Percentiles rank a stretch among this genome's conserved stretches.
These are phyloP conservation scores for Bothrops jararaca DNA, from an alignment of 2,113 vertebrate genomes.

Conservation along the genomic window DNA sequence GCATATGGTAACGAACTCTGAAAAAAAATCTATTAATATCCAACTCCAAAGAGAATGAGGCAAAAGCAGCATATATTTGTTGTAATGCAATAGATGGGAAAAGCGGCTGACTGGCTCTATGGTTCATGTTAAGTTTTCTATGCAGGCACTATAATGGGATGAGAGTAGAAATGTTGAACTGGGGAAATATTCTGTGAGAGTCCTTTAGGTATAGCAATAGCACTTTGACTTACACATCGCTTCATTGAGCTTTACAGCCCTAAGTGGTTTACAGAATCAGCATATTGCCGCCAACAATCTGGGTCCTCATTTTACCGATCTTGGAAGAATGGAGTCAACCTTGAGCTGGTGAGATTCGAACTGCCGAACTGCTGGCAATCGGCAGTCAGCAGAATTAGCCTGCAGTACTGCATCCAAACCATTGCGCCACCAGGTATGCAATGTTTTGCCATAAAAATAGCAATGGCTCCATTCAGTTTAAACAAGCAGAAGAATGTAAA, in stretches of 20 bases:
- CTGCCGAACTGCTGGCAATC: no score
- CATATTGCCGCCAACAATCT: no score
- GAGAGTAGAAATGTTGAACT: not conserved
- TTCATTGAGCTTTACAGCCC: no score
- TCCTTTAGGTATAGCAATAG: not conserved
- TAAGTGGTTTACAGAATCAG: no score
- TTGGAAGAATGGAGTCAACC: no score
- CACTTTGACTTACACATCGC: no score
- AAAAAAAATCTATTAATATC: not conserved
- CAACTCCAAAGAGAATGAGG: not conserved
- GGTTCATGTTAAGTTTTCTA: not conserved
- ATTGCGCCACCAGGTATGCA: not conserved
- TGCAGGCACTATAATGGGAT: not conserved
- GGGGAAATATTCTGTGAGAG: not conserved
- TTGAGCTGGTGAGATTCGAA: no score
- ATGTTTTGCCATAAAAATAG: not conserved
- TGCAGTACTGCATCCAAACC: no score
- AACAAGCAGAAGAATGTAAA: not conserved
- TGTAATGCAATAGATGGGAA: not conserved
- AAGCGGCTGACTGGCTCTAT: not conserved
- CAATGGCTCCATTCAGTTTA: not conserved
- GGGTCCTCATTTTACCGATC: no score
- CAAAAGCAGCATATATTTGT: not conserved
- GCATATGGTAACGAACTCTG: not conserved
- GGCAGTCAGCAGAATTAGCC: no score